Evolutionary conservation across 30 jellyfish, hydroid and myxozoan species (phyloP).

Genomic region (Hydra vulgaris): DNA sequence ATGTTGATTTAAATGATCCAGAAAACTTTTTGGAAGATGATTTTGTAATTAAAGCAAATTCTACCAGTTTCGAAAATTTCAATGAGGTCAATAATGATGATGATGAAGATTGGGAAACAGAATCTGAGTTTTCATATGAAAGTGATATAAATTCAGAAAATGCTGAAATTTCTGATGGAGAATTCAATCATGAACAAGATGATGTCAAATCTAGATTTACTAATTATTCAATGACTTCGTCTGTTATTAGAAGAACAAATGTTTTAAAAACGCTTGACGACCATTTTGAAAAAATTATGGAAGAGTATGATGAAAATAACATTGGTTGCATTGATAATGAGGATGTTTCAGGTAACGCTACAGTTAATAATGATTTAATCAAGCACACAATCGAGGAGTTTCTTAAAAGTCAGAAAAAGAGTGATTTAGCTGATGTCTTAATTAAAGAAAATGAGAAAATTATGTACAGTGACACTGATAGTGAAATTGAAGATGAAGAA

Average conservation of each 20-base stretch:
- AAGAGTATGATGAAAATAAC: slow-evolving; percentile 76
- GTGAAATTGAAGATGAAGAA: slow-evolving; percentile 32
- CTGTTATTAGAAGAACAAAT: slow-evolving; percentile 74
- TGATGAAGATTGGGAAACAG: slow-evolving; percentile 25
- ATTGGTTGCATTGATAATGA: slow-evolving; percentile 80
- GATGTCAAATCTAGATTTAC: slow-evolving; percentile 76
- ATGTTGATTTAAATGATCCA: slow-evolving; percentile 74
- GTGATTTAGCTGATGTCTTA: slow-evolving; percentile 6
- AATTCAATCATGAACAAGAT: slow-evolving; percentile 40
- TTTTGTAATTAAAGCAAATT: slow-evolving; percentile 57
- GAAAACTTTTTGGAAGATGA: slow-evolving; percentile 68
- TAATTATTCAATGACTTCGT: slow-evolving; percentile 89
- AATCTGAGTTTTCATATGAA: no score
- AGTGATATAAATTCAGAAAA: slow-evolving; percentile 23
- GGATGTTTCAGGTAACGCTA: slow-evolving; percentile 24
- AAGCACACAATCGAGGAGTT: slow-evolving; percentile 55
- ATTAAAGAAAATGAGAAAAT: slow-evolving; percentile 8
- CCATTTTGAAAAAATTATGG: slow-evolving; percentile 70
- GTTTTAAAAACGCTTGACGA: slow-evolving; percentile 59
- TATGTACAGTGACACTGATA: not conserved
- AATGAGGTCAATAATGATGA: slow-evolving; percentile 18
- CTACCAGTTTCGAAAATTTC: slow-evolving; percentile 15
- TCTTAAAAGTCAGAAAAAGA: slow-evolving; percentile 18
- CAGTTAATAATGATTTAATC: slow-evolving; percentile 34
- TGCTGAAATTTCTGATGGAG: slow-evolving; percentile 41